Evolutionary conservation across 2,113 vertebrate species (phyloP).

Genomic region (Calyptomena viridis): DNA sequence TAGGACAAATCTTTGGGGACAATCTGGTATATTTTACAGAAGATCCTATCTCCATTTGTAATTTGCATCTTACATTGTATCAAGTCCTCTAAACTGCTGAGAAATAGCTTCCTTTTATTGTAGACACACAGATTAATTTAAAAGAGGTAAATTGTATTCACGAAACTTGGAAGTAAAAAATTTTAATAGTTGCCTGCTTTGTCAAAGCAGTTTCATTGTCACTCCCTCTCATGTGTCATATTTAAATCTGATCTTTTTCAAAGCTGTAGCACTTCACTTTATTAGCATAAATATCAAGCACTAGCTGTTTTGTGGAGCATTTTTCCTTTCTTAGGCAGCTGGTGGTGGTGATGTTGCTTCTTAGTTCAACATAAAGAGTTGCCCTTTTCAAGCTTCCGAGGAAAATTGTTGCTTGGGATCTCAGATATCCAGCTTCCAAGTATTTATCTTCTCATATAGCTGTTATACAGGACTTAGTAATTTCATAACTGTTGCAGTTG

Average conservation of each 20-base stretch:
- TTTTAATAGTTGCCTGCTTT: neutral
- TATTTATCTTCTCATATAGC: neutral
- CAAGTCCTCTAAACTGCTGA: neutral
- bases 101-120: neutral
- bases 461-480: neutral
- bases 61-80: neutral
- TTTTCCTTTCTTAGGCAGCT: neutral
- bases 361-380: neutral
- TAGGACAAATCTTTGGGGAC: neutral
- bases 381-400: neutral
- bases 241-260: neutral
- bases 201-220: neutral
- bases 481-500: neutral
- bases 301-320: neutral
- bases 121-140: neutral
- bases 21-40: neutral
- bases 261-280: neutral
- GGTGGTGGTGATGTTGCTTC: neutral
- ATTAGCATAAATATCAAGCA: neutral
- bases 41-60: neutral
- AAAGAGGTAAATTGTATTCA: neutral
- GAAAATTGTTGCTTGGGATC: neutral
- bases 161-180: neutral
- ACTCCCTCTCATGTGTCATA: neutral
- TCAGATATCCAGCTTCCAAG: neutral